These are phyloP conservation scores for Lasioglossum vierecki DNA, from an alignment of 2,888 invertebrate species.

Conservation along the genomic window DNA sequence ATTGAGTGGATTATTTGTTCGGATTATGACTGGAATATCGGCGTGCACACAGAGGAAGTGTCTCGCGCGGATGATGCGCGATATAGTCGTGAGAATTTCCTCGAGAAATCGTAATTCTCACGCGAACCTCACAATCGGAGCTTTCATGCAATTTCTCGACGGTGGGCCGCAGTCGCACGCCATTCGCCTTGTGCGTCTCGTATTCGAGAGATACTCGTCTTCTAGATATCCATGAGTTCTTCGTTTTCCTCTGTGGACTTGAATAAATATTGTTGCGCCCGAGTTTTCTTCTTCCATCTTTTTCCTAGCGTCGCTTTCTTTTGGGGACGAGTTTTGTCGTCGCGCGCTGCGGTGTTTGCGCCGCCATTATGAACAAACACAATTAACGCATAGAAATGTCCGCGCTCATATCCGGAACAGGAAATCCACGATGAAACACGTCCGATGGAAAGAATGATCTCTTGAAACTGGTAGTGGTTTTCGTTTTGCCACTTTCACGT, in stretches of 20 bases:
- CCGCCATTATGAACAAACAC: no score
- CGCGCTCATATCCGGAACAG: constrained; percentile 18
- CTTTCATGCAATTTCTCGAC: constrained; percentile 55
- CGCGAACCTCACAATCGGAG: constrained; percentile 57
- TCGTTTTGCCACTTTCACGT: not conserved
- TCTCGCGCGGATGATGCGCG: constrained; percentile 17
- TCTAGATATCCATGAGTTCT: constrained; percentile 15
- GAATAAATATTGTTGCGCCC: not conserved
- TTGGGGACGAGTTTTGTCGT: no score
- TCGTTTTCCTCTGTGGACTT: not conserved
- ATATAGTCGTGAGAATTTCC: constrained; percentile 58
- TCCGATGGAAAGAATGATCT: constrained; percentile 11
- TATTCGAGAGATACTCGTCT: constrained; percentile 10
- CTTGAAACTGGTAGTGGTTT: not conserved
- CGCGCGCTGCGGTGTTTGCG: no score
- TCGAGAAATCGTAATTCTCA: constrained; percentile 65
- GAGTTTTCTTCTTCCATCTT: not conserved
- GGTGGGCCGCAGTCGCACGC: constrained; percentile 42
- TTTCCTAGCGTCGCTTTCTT: not conserved
- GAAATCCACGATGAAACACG: constrained; percentile 21
- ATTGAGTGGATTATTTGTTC: no score
- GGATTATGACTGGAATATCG: not conserved
- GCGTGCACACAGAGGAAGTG: constrained; percentile 6
- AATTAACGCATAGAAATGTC: no score
- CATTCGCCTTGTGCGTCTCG: constrained; percentile 39